Percentiles rank a stretch among this genome's conserved stretches.
Conservation (phyloP, 1,140 invertebrate genomes). For the Magallana ariakensis region DNA sequence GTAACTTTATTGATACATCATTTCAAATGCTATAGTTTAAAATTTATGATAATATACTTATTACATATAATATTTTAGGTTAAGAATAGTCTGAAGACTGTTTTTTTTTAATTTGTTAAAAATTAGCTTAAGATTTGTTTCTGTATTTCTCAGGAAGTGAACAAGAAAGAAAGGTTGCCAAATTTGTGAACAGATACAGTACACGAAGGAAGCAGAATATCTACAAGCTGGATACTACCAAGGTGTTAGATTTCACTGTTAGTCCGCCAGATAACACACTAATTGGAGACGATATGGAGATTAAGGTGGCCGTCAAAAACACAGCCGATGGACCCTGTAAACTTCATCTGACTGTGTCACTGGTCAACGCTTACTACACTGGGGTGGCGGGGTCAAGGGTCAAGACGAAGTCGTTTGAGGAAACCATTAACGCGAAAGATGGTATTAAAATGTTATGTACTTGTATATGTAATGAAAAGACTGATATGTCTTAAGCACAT, state of each 20-base stretch:
- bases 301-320: slow-evolving; percentile 56
- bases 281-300: slow-evolving; percentile 53
- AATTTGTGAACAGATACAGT: slow-evolving; percentile 62
- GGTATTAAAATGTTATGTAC: not conserved
- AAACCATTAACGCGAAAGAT: not conserved
- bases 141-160: slow-evolving; percentile 44
- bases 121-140: too few species aligned
- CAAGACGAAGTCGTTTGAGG: slow-evolving; percentile 26
- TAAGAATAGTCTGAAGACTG: too few species aligned
- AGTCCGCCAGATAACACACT: slow-evolving; percentile 41
- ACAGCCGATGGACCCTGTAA: slow-evolving; percentile 20
- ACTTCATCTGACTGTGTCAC: slow-evolving; percentile 46
- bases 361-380: slow-evolving; percentile 60
- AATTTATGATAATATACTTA: too few species aligned
- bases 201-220: slow-evolving; percentile 50
- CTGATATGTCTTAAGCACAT: not conserved
- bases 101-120: too few species aligned
- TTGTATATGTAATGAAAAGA: not conserved
- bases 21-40: too few species aligned
- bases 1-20: too few species aligned
- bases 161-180: slow-evolving; percentile 61
- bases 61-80: too few species aligned
- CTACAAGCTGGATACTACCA: slow-evolving; percentile 41
- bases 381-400: slow-evolving; percentile 56
- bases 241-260: slow-evolving; percentile 52